Evolutionary conservation across 2,888 invertebrate species (phyloP).

Genomic region (Hedychridium roseum): DNA sequence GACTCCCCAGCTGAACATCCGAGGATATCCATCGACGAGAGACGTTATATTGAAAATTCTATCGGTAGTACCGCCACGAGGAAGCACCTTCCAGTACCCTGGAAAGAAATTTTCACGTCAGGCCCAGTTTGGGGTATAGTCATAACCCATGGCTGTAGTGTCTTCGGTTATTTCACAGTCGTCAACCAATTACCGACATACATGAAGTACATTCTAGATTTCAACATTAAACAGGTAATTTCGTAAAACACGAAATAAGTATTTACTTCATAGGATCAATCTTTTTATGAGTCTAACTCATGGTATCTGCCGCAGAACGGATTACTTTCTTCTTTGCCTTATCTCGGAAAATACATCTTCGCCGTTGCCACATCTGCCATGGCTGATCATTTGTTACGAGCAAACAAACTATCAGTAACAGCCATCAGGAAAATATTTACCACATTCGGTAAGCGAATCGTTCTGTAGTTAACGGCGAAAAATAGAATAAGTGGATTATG

Average conservation of each 20-base stretch:
- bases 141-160: slow-evolving; percentile 82
- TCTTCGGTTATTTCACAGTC: slow-evolving; percentile 89
- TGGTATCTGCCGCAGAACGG: slow-evolving; percentile 73
- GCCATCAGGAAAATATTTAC: slow-evolving; percentile 76
- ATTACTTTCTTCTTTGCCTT: slow-evolving; percentile 83
- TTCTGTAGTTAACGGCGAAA: not conserved
- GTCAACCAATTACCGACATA: slow-evolving; percentile 88
- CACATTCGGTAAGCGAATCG: slow-evolving; percentile 66
- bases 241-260: not conserved
- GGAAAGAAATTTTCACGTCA: slow-evolving; percentile 75
- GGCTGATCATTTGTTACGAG: slow-evolving; percentile 76
- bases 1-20: slow-evolving; percentile 86
- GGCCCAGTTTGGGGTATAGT: slow-evolving; percentile 87
- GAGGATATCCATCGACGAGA: slow-evolving; percentile 77
- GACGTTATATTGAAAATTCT: slow-evolving; percentile 75
- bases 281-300: not conserved
- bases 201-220: slow-evolving; percentile 81
- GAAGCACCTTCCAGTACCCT: slow-evolving; percentile 75
- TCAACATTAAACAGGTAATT: slow-evolving; percentile 78
- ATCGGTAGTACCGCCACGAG: slow-evolving; percentile 71
- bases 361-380: slow-evolving; percentile 77
- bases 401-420: slow-evolving; percentile 77
- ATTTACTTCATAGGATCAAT: not conserved
- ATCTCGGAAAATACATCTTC: slow-evolving; percentile 85
- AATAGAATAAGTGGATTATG: too few species aligned